These are phyloP conservation scores for Agriotes lineatus DNA, from an alignment of 2,888 invertebrate genomes.

Conservation along the genomic window DNA sequence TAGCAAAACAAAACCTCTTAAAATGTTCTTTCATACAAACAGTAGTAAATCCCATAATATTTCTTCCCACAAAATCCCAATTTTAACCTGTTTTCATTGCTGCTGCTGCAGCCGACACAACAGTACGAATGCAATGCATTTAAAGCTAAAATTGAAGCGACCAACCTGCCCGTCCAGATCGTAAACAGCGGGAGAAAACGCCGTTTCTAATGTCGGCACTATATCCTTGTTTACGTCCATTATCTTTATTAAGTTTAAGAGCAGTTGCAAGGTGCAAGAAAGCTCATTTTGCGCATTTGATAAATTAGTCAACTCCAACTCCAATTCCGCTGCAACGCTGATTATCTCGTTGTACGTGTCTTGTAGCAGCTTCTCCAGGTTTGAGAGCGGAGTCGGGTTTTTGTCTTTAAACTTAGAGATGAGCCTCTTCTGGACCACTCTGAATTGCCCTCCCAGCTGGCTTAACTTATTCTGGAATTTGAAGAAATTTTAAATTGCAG, in stretches of 20 bases:
- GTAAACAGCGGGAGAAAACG: constrained; percentile 55
- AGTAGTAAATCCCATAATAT: too few species aligned
- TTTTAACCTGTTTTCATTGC: too few species aligned
- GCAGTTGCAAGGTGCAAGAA: constrained; percentile 57
- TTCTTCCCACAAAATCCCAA: too few species aligned
- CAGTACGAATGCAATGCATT: not conserved
- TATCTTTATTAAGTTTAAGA: constrained; percentile 56
- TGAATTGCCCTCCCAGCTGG: constrained; percentile 78
- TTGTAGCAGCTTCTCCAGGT: constrained; percentile 78
- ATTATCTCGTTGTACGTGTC: constrained; percentile 77
- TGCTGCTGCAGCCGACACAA: too few species aligned
- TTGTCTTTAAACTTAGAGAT: constrained; percentile 84
- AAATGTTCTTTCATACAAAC: too few species aligned
- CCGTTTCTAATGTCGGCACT: constrained; percentile 53
- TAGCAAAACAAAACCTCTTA: too few species aligned
- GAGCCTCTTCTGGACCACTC: constrained; percentile 81
- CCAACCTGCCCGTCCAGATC: constrained; percentile 61
- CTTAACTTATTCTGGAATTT: constrained; percentile 68
- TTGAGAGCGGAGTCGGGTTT: constrained; percentile 79
- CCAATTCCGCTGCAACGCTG: constrained; percentile 67
- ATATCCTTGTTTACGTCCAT: constrained; percentile 56
- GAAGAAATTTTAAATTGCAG: too few species aligned
- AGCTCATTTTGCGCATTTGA: constrained; percentile 57
- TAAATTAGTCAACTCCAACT: constrained; percentile 64
- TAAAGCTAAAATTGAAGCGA: not conserved